Conservation (phyloP, 2,888 invertebrate species). For the Dendrolimus houi region DNA sequence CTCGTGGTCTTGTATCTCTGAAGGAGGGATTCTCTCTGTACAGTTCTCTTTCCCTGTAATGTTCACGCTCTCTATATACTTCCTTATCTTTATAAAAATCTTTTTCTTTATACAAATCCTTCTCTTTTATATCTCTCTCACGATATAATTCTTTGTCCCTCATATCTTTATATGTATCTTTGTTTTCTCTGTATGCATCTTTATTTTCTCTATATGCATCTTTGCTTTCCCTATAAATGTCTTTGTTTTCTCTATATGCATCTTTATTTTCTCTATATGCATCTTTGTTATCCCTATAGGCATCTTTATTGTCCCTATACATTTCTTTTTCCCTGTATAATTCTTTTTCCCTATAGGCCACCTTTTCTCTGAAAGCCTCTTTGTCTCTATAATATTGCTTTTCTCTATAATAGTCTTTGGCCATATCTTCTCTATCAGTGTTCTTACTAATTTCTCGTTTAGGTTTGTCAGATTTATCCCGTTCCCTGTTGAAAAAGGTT, state of each 20-base stretch:
- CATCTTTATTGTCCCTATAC: conserved; percentile 41
- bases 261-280: conserved; percentile 28
- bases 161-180: conserved; percentile 46
- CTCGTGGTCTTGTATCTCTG: conserved; percentile 43
- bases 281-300: conserved; percentile 24
- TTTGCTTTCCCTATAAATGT: conserved; percentile 22
- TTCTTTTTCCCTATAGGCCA: conserved; percentile 59
- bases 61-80: conserved; percentile 27
- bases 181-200: conserved; percentile 24
- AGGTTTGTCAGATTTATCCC: conserved; percentile 61
- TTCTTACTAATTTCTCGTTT: conserved; percentile 55
- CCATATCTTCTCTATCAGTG: conserved; percentile 56
- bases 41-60: conserved; percentile 25
- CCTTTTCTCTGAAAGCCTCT: conserved; percentile 56
- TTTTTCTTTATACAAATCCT: conserved; percentile 33
- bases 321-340: conserved; percentile 51
- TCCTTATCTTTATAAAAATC: conserved; percentile 42
- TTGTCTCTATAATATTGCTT: conserved; percentile 59
- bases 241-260: conserved; percentile 35
- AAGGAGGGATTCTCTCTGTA: conserved; percentile 38
- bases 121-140: conserved; percentile 48
- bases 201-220: conserved; percentile 34
- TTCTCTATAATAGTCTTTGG: conserved; percentile 68
- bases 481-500: conserved; percentile 58
- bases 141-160: conserved; percentile 47